These are phyloP conservation scores for Erinaceus europaeus DNA, from an alignment of 2,113 vertebrate genomes.

Conservation along the genomic window DNA sequence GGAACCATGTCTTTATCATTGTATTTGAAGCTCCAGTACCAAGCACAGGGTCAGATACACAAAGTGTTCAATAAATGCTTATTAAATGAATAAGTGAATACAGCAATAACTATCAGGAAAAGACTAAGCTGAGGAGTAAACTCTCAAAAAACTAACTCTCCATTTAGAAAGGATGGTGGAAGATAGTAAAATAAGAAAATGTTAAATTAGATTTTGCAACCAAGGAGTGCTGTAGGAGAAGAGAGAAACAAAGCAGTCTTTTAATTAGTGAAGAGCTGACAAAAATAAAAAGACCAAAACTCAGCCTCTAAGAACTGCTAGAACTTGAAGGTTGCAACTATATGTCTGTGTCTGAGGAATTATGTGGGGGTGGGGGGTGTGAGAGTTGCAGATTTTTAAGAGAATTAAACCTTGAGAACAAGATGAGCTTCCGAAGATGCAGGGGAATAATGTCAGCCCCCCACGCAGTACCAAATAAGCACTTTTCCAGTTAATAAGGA, in stretches of 20 bases:
- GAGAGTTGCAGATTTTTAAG: slow-evolving; percentile 29
- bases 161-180: neutral
- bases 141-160: neutral
- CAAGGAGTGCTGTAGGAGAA: neutral
- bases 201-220: neutral
- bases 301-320: neutral
- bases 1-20: neutral
- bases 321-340: neutral
- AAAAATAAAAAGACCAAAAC: neutral
- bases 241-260: neutral
- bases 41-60: neutral
- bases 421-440: slow-evolving; percentile 28
- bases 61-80: neutral
- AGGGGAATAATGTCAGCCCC: slow-evolving; percentile 28
- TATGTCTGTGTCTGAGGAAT: neutral
- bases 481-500: slow-evolving; percentile 63
- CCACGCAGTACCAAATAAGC: slow-evolving; percentile 27
- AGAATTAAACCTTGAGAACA: slow-evolving; percentile 40
- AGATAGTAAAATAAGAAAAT: slow-evolving; percentile 1
- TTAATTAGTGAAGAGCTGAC: neutral
- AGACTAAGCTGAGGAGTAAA: neutral
- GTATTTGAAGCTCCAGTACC: neutral
- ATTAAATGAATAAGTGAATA: slow-evolving; percentile 4
- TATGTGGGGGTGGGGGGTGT: neutral
- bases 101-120: neutral